Conservation (phyloP, 2,797 vertebrate species). For the Typhlichthys eigenmanni region DNA sequence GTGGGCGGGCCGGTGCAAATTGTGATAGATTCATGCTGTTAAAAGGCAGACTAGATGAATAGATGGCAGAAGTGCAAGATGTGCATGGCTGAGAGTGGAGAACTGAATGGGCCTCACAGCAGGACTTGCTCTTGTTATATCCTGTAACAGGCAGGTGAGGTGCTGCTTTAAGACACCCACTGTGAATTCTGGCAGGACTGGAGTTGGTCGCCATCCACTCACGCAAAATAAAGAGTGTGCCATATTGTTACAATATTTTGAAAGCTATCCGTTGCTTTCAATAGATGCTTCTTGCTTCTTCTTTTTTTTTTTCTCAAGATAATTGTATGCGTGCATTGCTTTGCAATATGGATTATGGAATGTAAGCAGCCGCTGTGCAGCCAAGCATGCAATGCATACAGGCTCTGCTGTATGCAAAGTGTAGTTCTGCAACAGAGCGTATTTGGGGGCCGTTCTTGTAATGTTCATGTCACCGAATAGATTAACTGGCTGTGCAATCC, state of each 20-base stretch:
- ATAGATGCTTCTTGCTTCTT: background rate
- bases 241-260: background rate
- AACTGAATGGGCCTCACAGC: conserved; percentile 19
- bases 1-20: conserved; percentile 45
- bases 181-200: conserved; percentile 16
- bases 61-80: conserved; percentile 30
- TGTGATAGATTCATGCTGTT: conserved; percentile 63
- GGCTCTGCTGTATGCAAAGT: conserved; percentile 12
- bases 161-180: conserved; percentile 26
- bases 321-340: background rate
- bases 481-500: conserved; percentile 73
- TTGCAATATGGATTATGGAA: background rate
- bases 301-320: background rate
- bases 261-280: background rate
- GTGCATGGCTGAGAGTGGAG: conserved; percentile 32
- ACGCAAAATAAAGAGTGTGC: conserved; percentile 29
- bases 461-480: conserved; percentile 63
- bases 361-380: background rate
- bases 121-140: conserved; percentile 32
- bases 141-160: conserved; percentile 32
- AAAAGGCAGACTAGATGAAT: conserved; percentile 41
- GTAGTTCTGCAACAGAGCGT: conserved; percentile 27
- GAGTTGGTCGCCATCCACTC: conserved; percentile 42
- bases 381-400: conserved; percentile 4
- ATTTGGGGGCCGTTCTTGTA: conserved; percentile 46